Conservation (phyloP, 2,888 invertebrate species). For the Eupithecia subumbrata region DNA sequence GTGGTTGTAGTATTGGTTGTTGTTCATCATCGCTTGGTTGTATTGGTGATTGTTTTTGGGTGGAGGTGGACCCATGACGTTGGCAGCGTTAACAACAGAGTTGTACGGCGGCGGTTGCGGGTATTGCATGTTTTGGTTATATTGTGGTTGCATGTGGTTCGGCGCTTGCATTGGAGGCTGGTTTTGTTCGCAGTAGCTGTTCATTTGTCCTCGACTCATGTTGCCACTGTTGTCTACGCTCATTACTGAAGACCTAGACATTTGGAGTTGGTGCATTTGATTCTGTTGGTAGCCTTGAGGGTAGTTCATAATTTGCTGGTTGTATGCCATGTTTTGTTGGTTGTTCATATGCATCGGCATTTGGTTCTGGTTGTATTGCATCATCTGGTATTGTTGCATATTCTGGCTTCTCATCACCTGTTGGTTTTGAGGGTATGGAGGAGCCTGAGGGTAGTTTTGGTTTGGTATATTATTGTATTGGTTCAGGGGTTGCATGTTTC, state of each 20-base stretch:
- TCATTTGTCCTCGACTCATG: conserved; percentile 71
- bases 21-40: conserved; percentile 79
- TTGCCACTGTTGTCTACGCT: conserved; percentile 78
- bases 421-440: conserved; percentile 70
- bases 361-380: conserved; percentile 72
- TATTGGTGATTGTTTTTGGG: conserved; percentile 80
- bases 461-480: conserved; percentile 58
- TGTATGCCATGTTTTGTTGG: conserved; percentile 66
- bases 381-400: conserved; percentile 72
- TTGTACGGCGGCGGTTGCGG: conserved; percentile 76
- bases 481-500: conserved; percentile 49
- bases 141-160: conserved; percentile 65
- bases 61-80: conserved; percentile 79
- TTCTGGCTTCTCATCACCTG: conserved; percentile 68
- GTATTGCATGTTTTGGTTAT: conserved; percentile 72
- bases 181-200: conserved; percentile 70
- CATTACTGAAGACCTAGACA: conserved; percentile 79
- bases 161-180: conserved; percentile 58
- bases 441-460: conserved; percentile 68
- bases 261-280: conserved; percentile 73
- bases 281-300: conserved; percentile 67
- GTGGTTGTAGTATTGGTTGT: conserved; percentile 77
- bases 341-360: conserved; percentile 61
- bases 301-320: conserved; percentile 70
- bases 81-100: conserved; percentile 71